A percentile compares a stretch with the other conserved stretches of the same genome.
These are phyloP conservation scores for Esox lucius DNA, from an alignment of 2,797 vertebrate species.

Conservation along the genomic window DNA sequence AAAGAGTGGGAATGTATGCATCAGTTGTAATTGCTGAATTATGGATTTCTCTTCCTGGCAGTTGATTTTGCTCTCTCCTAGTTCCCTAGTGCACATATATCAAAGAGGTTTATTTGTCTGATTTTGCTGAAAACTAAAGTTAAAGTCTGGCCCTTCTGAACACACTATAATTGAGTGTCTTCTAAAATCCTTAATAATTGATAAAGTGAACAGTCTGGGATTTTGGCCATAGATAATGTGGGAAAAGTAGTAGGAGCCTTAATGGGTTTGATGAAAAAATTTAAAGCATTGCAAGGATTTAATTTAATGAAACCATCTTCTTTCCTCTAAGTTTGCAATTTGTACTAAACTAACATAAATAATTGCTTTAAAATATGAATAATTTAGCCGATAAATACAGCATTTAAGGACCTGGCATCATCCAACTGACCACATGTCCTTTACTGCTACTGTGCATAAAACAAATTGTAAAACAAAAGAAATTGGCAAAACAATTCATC, in stretches of 20 bases:
- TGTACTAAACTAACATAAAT: too few relatives aligned
- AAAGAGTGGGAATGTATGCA: slow-evolving; percentile 57
- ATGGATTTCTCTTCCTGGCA: slow-evolving; percentile 65
- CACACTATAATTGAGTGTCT: slow-evolving; percentile 65
- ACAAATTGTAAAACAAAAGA: too few relatives aligned
- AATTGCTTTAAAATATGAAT: too few relatives aligned
- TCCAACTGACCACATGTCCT: too few relatives aligned
- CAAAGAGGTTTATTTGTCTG: slow-evolving; percentile 58
- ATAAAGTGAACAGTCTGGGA: slow-evolving; percentile 53
- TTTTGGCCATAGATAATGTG: slow-evolving; percentile 58
- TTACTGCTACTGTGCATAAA: too few relatives aligned
- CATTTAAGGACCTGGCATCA: too few relatives aligned
- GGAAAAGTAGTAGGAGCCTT: slow-evolving; percentile 45
- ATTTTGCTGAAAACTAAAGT: slow-evolving; percentile 56
- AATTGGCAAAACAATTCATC: too few relatives aligned
- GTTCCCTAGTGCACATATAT: slow-evolving; percentile 66
- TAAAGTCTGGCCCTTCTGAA: slow-evolving; percentile 54
- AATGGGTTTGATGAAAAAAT: slow-evolving; percentile 33
- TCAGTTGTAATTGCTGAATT: slow-evolving; percentile 67
- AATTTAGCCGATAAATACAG: too few relatives aligned
- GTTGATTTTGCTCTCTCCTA: slow-evolving; percentile 62
- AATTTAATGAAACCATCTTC: not conserved
- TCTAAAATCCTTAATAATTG: slow-evolving; percentile 63
- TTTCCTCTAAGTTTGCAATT: too few relatives aligned
- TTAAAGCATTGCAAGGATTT: not conserved